Evolutionary conservation across 2,888 invertebrate genomes (phyloP).

Genomic region (Cheiracanthium punctorium): DNA sequence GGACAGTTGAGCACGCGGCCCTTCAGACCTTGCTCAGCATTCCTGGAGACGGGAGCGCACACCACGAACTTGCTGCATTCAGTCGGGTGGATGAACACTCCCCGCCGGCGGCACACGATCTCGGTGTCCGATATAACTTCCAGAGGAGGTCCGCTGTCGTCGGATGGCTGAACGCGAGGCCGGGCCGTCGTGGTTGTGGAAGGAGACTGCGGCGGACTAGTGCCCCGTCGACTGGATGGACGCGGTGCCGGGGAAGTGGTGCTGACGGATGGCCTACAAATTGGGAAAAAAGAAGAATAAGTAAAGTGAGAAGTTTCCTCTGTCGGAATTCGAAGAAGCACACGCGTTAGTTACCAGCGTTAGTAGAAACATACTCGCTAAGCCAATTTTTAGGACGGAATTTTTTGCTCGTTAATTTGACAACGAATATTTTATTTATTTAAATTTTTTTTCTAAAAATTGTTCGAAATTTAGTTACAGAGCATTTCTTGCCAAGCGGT

Average conservation of each 20-base stretch:
- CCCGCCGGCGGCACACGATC: slow-evolving; percentile 90
- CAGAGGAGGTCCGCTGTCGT: slow-evolving; percentile 69
- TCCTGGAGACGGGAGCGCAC: slow-evolving; percentile 80
- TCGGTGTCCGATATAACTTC: slow-evolving; percentile 81
- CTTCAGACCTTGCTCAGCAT: slow-evolving; percentile 60
- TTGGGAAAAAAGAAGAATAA: too few relatives aligned
- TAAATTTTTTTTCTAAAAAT: too few relatives aligned
- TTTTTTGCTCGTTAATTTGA: too few relatives aligned
- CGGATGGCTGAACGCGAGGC: slow-evolving; percentile 1
- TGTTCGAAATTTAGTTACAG: too few relatives aligned
- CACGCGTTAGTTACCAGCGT: too few relatives aligned
- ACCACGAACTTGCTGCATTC: slow-evolving; percentile 94
- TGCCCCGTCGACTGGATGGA: background rate
- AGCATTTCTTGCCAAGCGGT: too few relatives aligned
- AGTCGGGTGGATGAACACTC: slow-evolving; percentile 92
- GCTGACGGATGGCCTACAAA: background rate
- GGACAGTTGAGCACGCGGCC: slow-evolving; percentile 72
- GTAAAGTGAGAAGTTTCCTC: slow-evolving; percentile 10
- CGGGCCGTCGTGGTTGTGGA: slow-evolving; percentile 41
- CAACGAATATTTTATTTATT: too few relatives aligned
- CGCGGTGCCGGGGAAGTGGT: background rate
- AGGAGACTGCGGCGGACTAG: slow-evolving; percentile 23
- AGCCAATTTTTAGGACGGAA: too few relatives aligned
- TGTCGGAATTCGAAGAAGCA: too few relatives aligned
- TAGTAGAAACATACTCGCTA: too few relatives aligned